phyloP scores from a whole-genome alignment of 2,113 vertebrate genomes.

The Pluvialis apricaria region DNA sequence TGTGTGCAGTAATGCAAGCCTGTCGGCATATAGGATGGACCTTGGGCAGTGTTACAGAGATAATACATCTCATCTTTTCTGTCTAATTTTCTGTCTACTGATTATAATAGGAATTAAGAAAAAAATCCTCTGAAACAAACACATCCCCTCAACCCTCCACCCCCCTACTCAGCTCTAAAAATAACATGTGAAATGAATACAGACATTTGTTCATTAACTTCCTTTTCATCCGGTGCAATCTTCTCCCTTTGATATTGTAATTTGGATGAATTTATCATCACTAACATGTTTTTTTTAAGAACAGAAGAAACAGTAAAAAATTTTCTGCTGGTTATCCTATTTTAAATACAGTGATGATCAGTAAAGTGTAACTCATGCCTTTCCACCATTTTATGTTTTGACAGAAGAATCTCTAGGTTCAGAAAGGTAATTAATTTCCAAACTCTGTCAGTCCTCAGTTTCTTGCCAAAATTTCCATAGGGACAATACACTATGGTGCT shows the following conservation, averaged over 20 bases:
- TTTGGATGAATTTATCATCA: slow-evolving; percentile 1
- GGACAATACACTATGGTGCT: background rate
- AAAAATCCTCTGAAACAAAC: background rate
- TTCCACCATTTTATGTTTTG: background rate
- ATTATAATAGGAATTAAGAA: background rate
- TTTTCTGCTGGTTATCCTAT: background rate
- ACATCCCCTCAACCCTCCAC: background rate
- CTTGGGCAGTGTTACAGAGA: background rate
- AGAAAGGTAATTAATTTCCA: background rate
- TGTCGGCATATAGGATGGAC: background rate
- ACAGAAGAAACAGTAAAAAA: background rate
- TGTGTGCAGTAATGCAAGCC: background rate
- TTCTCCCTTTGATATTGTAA: slow-evolving; percentile 45
- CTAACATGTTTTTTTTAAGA: background rate
- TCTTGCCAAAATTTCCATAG: background rate
- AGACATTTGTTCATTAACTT: slow-evolving; percentile 42
- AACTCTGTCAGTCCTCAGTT: background rate
- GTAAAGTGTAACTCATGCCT: background rate
- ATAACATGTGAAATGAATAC: slow-evolving; percentile 1
- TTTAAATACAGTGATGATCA: background rate
- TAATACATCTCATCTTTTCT: background rate
- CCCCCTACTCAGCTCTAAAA: background rate
- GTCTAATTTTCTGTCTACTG: background rate
- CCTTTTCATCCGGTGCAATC: slow-evolving; percentile 22
- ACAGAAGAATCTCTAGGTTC: background rate